Base-by-base conservation (phyloP, 2,888 invertebrate species). In the Archips xylosteana region DNA sequence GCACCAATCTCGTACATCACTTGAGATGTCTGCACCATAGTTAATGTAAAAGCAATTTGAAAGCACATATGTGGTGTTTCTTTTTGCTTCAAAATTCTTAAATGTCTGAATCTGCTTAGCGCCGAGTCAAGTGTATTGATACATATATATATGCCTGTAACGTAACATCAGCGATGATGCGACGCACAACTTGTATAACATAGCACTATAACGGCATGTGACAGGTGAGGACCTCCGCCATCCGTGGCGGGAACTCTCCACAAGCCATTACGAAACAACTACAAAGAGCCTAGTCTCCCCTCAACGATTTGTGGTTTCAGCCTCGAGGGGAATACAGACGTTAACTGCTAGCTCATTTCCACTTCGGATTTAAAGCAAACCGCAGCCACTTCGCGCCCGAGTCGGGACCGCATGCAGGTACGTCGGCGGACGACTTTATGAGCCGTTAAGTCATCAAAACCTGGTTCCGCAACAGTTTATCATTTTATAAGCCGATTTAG, bases 261-360 rank as follows among this genome's bases (percentile, higher is more conserved):
- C 78, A 77, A 85, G 85, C 80, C 83, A 88, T 89, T 88, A 89
- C 81, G 80, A 83, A 83, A 84, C 78, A 80, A 78, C 82, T 82
- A 83, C 86, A 88, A 84, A 87, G 85, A 80, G 83, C 78, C 77
- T 76, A 78, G 83, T 81, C 83, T 83, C 83, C 86, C 85, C 78
- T 76, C 80, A 79, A 81, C 88, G 84, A 85, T 90, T 92, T 92
- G 92, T 85, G 92, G 93, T 92, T 84, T 79, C 79, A 81, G 81
- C 82, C 84, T 81, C 81, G 82, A 84, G 85, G 81, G 82, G 83
- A 82, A 83, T 82, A 85, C 83, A 83, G 83, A 87, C 83, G 84
- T 81, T 89, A 88, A 89, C 85, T 85, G 87, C 84, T 69, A 81
- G 83, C 88, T 88, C 90, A 90, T 91, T 91, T 90, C 89, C 90